Percentiles rank a stretch among this genome's conserved stretches.
phyloP scores from a whole-genome alignment of 2,113 vertebrate genomes.

The Forbesichthys papilliferus region DNA sequence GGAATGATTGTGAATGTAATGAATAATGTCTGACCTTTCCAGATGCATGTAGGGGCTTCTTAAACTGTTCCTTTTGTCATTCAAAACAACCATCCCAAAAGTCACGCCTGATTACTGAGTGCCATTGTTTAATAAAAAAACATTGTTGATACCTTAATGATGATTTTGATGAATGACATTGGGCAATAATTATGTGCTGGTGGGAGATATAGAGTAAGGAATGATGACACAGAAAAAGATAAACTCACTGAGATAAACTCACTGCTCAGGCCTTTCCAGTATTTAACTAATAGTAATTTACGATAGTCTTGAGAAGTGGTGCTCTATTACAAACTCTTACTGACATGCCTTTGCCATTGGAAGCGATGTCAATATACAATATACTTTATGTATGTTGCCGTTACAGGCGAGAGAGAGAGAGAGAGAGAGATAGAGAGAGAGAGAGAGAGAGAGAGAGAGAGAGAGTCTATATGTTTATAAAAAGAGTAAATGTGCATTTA shows the following conservation, averaged over 20 bases:
- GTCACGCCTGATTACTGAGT: conserved; percentile 1
- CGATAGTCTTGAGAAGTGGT: not conserved
- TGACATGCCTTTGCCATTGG: not conserved
- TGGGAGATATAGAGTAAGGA: not conserved
- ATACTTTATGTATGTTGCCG: too few species aligned
- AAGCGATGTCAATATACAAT: too few species aligned
- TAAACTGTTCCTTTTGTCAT: not conserved
- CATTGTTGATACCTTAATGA: not conserved
- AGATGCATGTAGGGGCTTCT: conserved; percentile 3
- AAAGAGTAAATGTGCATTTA: too few species aligned
- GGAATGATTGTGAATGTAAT: conserved; percentile 14
- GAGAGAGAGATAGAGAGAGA: too few species aligned
- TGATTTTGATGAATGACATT: conserved; percentile 5
- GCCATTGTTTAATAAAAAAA: not conserved
- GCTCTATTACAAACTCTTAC: not conserved
- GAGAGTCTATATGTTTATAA: not conserved
- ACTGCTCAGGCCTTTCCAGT: conserved; percentile 16
- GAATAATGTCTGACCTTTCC: conserved; percentile 33
- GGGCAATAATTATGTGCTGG: not conserved
- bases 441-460: too few species aligned
- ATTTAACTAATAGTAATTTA: not conserved
- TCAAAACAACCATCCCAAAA: not conserved
- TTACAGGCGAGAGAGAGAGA: not conserved
- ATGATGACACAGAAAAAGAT: conserved; percentile 32
- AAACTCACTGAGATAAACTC: not conserved